A percentile compares a stretch with the other conserved stretches of the same genome.
These are phyloP conservation scores for Eubasilissa splendida DNA, from an alignment of 2,888 invertebrate species.

Conservation along the genomic window DNA sequence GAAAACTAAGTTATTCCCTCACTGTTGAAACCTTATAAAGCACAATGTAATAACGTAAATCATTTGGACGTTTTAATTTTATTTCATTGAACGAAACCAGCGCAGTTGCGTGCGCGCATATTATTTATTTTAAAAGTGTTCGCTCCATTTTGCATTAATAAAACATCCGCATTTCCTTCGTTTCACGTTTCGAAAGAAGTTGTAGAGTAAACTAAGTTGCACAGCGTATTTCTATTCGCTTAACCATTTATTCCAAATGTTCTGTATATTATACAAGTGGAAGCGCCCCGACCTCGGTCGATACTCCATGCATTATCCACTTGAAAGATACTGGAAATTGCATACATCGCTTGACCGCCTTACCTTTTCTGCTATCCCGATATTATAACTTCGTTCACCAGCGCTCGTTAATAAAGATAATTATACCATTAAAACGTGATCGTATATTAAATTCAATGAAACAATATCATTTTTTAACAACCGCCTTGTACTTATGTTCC, in stretches of 20 bases:
- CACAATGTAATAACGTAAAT: too few relatives aligned
- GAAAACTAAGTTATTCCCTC: too few relatives aligned
- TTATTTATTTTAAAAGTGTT: too few relatives aligned
- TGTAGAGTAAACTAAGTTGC: neutral
- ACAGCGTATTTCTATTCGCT: constrained; percentile 4
- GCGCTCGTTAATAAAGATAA: constrained; percentile 44
- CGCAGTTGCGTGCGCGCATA: too few relatives aligned
- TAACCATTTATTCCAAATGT: constrained; percentile 12
- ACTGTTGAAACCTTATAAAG: too few relatives aligned
- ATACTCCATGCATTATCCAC: constrained; percentile 45
- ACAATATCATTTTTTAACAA: constrained; percentile 36
- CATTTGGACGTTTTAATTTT: too few relatives aligned
- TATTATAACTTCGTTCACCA: constrained; percentile 14
- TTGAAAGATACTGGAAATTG: constrained; percentile 41
- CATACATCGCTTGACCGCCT: constrained; percentile 32
- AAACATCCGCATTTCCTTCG: too few relatives aligned
- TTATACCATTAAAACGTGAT: constrained; percentile 45
- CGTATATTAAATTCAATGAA: constrained; percentile 47
- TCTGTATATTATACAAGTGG: constrained; percentile 9
- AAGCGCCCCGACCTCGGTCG: constrained; percentile 17
- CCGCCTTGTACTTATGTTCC: constrained; percentile 30
- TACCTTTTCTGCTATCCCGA: constrained; percentile 42
- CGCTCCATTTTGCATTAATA: too few relatives aligned
- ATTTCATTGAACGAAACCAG: too few relatives aligned
- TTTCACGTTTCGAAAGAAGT: neutral